These are phyloP conservation scores for Clarias pachynema DNA, from an alignment of 2,797 vertebrate species.

Conservation along the genomic window DNA sequence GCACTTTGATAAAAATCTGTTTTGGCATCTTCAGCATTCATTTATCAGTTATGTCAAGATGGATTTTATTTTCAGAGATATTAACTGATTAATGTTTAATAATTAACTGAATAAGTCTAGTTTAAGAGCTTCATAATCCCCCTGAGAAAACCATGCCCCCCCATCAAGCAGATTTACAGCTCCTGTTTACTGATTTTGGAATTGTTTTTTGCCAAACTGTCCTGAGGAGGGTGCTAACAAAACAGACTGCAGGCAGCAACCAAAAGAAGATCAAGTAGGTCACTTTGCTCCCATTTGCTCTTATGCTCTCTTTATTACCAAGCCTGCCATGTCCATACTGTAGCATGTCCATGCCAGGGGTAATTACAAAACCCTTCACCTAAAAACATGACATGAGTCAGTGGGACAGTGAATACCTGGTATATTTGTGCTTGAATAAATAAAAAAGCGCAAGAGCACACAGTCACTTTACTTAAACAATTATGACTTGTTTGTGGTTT, in stretches of 20 bases:
- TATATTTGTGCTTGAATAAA: not conserved
- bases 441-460: not conserved
- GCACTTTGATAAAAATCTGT: not conserved
- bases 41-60: not conserved
- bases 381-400: not conserved
- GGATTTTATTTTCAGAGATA: not conserved
- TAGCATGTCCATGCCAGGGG: constrained; percentile 1
- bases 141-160: not conserved
- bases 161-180: not conserved
- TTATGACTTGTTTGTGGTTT: not conserved
- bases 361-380: constrained; percentile 4
- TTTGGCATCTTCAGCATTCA: not conserved
- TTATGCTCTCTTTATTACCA: not conserved
- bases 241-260: not conserved
- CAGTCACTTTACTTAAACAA: not conserved
- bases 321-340: not conserved
- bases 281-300: constrained; percentile 14
- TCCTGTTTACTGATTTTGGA: not conserved
- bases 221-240: constrained; percentile 19
- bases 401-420: not conserved
- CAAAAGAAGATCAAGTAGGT: constrained; percentile 10
- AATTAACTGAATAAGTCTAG: not conserved
- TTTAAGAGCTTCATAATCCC: not conserved
- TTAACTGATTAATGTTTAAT: not conserved
- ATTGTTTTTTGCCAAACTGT: not conserved